These are phyloP conservation scores for Holotrichia oblita DNA, from an alignment of 1,140 invertebrate genomes.

Conservation along the genomic window DNA sequence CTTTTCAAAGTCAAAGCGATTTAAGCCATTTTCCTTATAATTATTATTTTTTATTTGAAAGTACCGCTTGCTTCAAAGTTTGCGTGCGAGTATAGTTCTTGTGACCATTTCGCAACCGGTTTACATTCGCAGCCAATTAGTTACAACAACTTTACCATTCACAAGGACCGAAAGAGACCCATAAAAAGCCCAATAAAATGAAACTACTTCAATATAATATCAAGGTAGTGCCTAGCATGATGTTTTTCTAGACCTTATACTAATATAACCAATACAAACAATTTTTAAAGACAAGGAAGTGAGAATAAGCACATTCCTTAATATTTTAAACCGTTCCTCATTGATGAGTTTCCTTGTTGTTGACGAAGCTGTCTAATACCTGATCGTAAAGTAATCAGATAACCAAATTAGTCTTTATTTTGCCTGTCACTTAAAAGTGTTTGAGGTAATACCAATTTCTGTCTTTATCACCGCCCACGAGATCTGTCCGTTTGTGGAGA, in stretches of 20 bases:
- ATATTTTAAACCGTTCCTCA: background rate
- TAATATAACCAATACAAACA: background rate
- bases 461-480: slow-evolving; percentile 46
- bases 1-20: no score
- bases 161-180: background rate
- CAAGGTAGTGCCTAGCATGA: background rate
- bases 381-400: background rate
- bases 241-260: background rate
- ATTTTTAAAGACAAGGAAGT: background rate
- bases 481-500: slow-evolving; percentile 32
- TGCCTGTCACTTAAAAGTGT: slow-evolving; percentile 6
- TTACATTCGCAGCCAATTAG: background rate
- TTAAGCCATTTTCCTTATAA: background rate
- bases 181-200: slow-evolving; percentile 28
- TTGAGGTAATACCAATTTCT: background rate
- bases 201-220: slow-evolving; percentile 10
- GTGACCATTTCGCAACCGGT: background rate
- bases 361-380: background rate
- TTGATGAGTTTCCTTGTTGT: background rate
- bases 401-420: background rate
- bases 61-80: background rate
- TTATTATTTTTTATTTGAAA: slow-evolving; percentile 13
- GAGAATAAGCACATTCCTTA: background rate
- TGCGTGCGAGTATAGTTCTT: background rate
- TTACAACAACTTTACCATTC: slow-evolving; percentile 21